These are phyloP conservation scores for Thaleichthys pacificus DNA, from an alignment of 2,797 vertebrate species.

Conservation along the genomic window DNA sequence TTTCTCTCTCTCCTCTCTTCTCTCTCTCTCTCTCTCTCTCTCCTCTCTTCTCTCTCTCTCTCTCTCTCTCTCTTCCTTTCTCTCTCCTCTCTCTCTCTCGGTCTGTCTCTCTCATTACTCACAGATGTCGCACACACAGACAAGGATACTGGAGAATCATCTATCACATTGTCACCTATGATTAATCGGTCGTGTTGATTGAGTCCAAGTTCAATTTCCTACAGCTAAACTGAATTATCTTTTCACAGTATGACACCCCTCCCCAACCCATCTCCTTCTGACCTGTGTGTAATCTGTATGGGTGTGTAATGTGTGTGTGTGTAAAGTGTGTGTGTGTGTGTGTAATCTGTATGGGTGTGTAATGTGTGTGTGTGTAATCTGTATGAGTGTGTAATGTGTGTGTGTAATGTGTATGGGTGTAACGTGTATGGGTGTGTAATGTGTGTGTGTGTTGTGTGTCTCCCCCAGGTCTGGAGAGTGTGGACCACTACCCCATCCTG, in stretches of 20 bases:
- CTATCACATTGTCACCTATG: too few species aligned
- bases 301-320: not conserved
- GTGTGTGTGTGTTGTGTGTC: conserved; percentile 10
- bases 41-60: too few species aligned
- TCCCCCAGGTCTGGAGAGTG: conserved; percentile 88
- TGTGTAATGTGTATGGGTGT: not conserved
- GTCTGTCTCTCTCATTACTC: too few species aligned
- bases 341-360: conserved; percentile 15
- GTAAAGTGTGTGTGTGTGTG: conserved; percentile 8
- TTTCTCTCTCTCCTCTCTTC: not conserved
- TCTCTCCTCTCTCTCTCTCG: too few species aligned
- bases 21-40: not conserved
- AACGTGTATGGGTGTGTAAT: conserved; percentile 12
- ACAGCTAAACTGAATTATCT: too few species aligned
- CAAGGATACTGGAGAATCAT: too few species aligned
- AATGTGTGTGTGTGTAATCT: not conserved
- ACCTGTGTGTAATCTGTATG: not conserved
- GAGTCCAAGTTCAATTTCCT: too few species aligned
- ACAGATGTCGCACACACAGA: too few species aligned
- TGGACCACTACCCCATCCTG: conserved; percentile 97
- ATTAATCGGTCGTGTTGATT: too few species aligned
- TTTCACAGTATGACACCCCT: too few species aligned
- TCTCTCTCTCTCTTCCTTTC: too few species aligned
- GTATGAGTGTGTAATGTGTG: not conserved
- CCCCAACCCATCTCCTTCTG: too few species aligned